Percentiles rank a stretch among this genome's conserved stretches.
Evolutionary conservation across 2,113 vertebrate species (phyloP).

Genomic region (Coracopsis vasa): DNA sequence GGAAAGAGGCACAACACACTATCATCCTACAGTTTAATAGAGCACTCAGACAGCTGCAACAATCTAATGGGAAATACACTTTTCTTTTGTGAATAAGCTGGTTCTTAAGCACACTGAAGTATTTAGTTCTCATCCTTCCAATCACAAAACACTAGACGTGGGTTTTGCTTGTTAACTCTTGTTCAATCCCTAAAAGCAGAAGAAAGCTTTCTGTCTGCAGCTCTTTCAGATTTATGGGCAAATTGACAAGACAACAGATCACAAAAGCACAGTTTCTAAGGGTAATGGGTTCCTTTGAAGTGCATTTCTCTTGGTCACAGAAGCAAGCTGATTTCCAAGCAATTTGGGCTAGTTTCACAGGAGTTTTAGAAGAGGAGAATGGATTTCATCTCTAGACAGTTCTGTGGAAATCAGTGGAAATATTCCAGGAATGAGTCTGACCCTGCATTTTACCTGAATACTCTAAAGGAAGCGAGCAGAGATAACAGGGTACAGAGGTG

Average conservation of each 20-base stretch:
- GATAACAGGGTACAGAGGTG: not conserved
- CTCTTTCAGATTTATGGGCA: not conserved
- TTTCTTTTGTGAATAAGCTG: not conserved
- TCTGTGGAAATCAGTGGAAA: constrained; percentile 20
- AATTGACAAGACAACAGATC: constrained; percentile 39
- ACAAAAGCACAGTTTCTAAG: constrained; percentile 19
- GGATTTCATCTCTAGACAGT: not conserved
- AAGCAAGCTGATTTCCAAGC: constrained; percentile 37
- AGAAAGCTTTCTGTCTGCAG: not conserved
- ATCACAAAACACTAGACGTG: not conserved
- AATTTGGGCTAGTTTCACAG: constrained; percentile 7
- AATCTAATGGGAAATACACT: not conserved
- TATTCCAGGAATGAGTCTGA: not conserved
- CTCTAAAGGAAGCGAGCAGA: not conserved
- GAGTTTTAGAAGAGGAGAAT: constrained; percentile 11
- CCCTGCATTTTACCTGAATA: not conserved
- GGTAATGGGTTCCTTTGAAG: constrained; percentile 51
- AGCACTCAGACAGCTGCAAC: not conserved
- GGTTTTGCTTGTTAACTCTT: not conserved
- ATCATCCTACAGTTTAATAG: not conserved
- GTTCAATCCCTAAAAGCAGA: not conserved
- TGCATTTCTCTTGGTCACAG: constrained; percentile 20
- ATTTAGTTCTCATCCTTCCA: not conserved
- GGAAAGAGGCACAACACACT: not conserved
- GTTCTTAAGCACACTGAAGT: not conserved